Evolutionary conservation across 2,113 vertebrate genomes (phyloP), one percentile per base, ranked within the genome.

Genomic region (Tupaia tana): DNA sequence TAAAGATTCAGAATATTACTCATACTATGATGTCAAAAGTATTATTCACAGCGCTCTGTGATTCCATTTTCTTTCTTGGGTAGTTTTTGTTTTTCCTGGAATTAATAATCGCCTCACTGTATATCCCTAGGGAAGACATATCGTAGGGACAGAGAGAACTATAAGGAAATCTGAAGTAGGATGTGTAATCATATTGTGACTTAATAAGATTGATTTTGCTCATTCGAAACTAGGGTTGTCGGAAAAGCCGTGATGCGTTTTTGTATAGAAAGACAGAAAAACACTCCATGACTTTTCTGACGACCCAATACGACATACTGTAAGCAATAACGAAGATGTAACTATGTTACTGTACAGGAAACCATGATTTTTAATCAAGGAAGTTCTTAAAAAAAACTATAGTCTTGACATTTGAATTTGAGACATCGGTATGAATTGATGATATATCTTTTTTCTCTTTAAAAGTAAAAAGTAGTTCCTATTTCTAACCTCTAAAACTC

Each of bases 41-140:
- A 29, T 87, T 66, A 20, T n/a, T 86, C 34, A 3, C 6, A 74
- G 82, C 3, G 10, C 67, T 59, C 27, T 66, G 5, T 82, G 67
- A 67, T 75, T 31, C 29, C 19, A 7, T 94, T 81, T 94, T 94
- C 92, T 61, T 85, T 89, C 89, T 87, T 92, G 11, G 6, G 13
- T 69, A 88, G 80, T 86, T 71, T 90, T 90, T 92, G 2, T 59
- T 94, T 92, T 94, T 82, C 31, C 43, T 73, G 31, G 52, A 86
- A 79, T 91, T 93, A 95, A 75, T 95, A 19, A 89, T 70, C 58
- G 66, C 43, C 58, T 87, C 24, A 82, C 31, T 31, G 15, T 78
- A 56, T 20, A 59, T n/a, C 8, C 15, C 29, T 78, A 81, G 70
- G 74, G 81, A 10, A 43, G 56, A 52, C n/a, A 67, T 63, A 71